A percentile compares a stretch with the other conserved stretches of the same genome.
Conservation (phyloP, 2,888 invertebrate genomes). For the Drosophila seclusa region DNA sequence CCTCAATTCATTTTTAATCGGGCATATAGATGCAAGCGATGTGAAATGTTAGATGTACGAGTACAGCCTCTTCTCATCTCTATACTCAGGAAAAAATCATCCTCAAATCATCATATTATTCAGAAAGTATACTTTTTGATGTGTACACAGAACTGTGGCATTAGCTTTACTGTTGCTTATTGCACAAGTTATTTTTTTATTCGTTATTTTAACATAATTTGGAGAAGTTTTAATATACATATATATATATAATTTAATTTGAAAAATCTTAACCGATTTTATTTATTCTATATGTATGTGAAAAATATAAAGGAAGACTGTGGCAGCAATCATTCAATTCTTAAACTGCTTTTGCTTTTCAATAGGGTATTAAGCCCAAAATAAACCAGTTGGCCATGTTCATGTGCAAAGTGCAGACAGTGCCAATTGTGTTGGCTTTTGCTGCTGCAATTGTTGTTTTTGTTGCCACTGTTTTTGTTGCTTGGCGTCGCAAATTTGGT, state of each 20-base stretch:
- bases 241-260: no score
- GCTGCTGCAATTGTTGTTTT: constrained; percentile 5
- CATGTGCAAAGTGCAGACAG: constrained; percentile 39
- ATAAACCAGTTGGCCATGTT: constrained; percentile 48
- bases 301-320: no score
- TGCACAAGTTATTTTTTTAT: neutral
- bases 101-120: neutral
- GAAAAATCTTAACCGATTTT: no score
- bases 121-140: neutral
- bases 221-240: neutral
- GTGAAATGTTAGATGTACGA: neutral
- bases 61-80: neutral
- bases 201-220: neutral
- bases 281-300: no score
- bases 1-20: neutral
- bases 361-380: constrained; percentile 27
- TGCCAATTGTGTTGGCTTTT: constrained; percentile 33
- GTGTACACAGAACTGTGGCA: neutral
- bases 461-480: constrained; percentile 14
- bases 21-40: neutral
- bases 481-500: constrained; percentile 53
- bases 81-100: neutral
- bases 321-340: neutral
- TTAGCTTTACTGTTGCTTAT: neutral
- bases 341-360: neutral